Conservation (phyloP, 2,888 invertebrate genomes). For the Diaphora mendica region DNA sequence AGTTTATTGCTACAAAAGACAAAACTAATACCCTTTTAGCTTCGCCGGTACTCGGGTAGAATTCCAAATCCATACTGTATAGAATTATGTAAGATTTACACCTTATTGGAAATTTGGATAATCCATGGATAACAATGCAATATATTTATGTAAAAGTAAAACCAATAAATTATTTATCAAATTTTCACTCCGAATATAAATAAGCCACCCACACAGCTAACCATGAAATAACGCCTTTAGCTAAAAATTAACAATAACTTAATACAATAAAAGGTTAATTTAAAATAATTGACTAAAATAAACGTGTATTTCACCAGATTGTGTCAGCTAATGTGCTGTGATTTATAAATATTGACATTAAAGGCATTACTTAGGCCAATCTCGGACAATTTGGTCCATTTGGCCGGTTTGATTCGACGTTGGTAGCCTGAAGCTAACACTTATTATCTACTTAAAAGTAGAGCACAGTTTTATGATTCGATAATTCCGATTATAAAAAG, state of each 20-base stretch:
- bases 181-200: background rate
- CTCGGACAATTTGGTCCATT: conserved; percentile 20
- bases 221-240: conserved; percentile 31
- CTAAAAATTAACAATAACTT: conserved; percentile 35
- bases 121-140: background rate
- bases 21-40: too few relatives aligned
- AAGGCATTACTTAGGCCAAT: conserved; percentile 20
- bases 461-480: conserved; percentile 13
- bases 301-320: conserved; percentile 41
- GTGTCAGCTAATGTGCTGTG: conserved; percentile 33
- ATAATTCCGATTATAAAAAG: conserved; percentile 16
- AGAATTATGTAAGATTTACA: background rate
- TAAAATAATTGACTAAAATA: conserved; percentile 46
- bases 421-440: conserved; percentile 28
- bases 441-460: conserved; percentile 18
- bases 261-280: conserved; percentile 43
- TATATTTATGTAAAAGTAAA: background rate
- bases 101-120: background rate
- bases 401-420: conserved; percentile 11
- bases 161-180: background rate
- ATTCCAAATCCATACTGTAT: too few relatives aligned
- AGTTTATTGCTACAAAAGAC: too few relatives aligned
- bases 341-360: conserved; percentile 51
- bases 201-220: conserved; percentile 22
- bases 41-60: too few relatives aligned